Evolutionary conservation across 2,113 vertebrate species (phyloP).

Genomic region (Platichthys flesus): DNA sequence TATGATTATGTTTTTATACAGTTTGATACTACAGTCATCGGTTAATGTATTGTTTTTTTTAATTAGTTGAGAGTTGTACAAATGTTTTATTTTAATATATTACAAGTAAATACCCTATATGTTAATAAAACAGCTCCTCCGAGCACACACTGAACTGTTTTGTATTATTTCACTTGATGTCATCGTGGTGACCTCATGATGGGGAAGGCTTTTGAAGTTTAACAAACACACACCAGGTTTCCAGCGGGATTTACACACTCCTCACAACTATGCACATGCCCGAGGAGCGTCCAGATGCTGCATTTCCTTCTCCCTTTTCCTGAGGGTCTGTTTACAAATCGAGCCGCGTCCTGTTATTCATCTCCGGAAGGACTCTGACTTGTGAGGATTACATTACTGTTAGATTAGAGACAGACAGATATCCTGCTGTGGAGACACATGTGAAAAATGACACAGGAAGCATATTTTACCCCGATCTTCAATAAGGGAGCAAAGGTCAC

Average conservation of each 20-base stretch:
- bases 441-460: neutral
- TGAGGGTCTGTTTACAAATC: slow-evolving; percentile 26
- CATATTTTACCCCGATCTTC: neutral
- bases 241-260: neutral
- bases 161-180: slow-evolving; percentile 1
- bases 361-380: slow-evolving; percentile 8
- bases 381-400: slow-evolving; percentile 1
- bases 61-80: slow-evolving; percentile 34
- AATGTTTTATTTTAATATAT: slow-evolving; percentile 61
- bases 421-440: neutral
- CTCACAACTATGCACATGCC: neutral
- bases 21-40: slow-evolving; percentile 11
- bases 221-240: slow-evolving; percentile 4
- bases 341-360: slow-evolving; percentile 60
- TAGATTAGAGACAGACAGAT: neutral
- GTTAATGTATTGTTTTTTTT: slow-evolving; percentile 31
- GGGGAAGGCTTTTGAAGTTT: slow-evolving; percentile 15
- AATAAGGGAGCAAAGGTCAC: neutral
- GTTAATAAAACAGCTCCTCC: slow-evolving; percentile 42
- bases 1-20: slow-evolving; percentile 16
- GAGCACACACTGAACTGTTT: slow-evolving; percentile 14
- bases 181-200: neutral
- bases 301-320: slow-evolving; percentile 26
- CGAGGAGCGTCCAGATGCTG: slow-evolving; percentile 40
- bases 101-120: slow-evolving; percentile 33